phyloP scores from a whole-genome alignment of 2,113 vertebrate genomes.

The Heptranchias perlo region DNA sequence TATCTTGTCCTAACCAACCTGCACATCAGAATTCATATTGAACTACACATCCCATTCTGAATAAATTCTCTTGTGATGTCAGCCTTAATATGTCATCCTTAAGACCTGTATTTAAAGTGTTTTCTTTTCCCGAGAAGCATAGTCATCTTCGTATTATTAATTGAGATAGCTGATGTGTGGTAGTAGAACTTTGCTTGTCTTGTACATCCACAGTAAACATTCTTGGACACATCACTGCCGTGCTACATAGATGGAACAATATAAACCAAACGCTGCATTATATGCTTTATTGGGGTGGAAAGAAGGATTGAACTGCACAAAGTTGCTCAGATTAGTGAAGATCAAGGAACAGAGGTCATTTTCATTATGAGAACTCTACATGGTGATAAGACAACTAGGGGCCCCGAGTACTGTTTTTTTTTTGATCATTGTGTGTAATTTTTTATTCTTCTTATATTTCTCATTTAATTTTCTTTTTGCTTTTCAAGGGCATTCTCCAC shows the following conservation, averaged over 20 bases:
- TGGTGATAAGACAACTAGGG: not conserved
- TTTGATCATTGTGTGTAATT: constrained; percentile 46
- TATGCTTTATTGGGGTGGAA: not conserved
- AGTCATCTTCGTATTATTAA: not conserved
- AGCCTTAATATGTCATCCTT: constrained; percentile 43
- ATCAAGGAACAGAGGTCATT: not conserved
- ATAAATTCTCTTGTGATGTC: constrained; percentile 49
- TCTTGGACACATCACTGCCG: not conserved
- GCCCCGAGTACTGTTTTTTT: constrained; percentile 30
- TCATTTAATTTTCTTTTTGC: constrained; percentile 52
- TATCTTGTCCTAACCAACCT: not conserved
- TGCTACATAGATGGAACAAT: not conserved
- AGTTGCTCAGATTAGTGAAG: constrained; percentile 20
- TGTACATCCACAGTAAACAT: not conserved
- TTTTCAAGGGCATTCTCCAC: constrained; percentile 25
- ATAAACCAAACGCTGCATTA: not conserved
- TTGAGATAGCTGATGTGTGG: not conserved
- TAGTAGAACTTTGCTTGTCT: not conserved
- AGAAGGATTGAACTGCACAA: not conserved
- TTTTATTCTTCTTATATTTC: constrained; percentile 49
- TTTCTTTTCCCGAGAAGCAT: constrained; percentile 13
- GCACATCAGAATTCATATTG: not conserved
- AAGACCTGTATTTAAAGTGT: not conserved
- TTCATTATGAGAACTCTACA: not conserved
- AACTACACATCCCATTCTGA: not conserved